A percentile compares a stretch with the other conserved stretches of the same genome.
Conservation (phyloP, 2,888 invertebrate species). For the Sphaerophoria taeniata region DNA sequence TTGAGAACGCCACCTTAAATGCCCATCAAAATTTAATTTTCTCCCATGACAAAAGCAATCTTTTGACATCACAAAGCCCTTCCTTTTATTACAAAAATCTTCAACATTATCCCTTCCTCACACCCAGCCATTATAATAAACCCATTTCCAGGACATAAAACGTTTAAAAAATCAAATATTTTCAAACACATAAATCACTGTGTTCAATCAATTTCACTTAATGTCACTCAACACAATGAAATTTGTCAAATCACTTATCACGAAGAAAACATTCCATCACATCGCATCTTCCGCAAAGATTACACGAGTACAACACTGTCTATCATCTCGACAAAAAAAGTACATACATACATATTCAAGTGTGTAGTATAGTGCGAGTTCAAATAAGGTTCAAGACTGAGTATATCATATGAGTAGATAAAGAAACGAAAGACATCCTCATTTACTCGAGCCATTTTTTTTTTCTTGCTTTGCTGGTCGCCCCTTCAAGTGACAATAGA, state of each 20-base stretch:
- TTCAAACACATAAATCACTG: constrained; percentile 33
- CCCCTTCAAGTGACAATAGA: constrained; percentile 13
- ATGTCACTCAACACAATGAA: constrained; percentile 45
- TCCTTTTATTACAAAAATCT: neutral
- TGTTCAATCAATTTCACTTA: constrained; percentile 41
- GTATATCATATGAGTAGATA: constrained; percentile 25
- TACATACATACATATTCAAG: no score
- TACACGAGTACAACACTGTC: constrained; percentile 25
- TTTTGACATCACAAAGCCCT: neutral
- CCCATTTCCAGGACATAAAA: neutral
- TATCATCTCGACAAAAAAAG: constrained; percentile 24
- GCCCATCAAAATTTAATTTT: constrained; percentile 1
- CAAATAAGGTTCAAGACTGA: constrained; percentile 29
- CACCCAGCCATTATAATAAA: neutral
- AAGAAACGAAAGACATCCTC: constrained; percentile 17
- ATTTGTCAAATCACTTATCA: constrained; percentile 56
- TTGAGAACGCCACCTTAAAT: neutral
- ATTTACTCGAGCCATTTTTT: constrained; percentile 26
- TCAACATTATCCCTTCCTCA: neutral
- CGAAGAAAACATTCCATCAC: constrained; percentile 31
- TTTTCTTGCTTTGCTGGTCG: constrained; percentile 7
- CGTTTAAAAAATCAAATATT: constrained; percentile 44
- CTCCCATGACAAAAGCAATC: neutral
- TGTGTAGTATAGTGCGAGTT: constrained; percentile 34
- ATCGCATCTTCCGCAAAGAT: constrained; percentile 17